phyloP scores from a whole-genome alignment of 2,113 vertebrate genomes.

The Leptobrachium leishanense region DNA sequence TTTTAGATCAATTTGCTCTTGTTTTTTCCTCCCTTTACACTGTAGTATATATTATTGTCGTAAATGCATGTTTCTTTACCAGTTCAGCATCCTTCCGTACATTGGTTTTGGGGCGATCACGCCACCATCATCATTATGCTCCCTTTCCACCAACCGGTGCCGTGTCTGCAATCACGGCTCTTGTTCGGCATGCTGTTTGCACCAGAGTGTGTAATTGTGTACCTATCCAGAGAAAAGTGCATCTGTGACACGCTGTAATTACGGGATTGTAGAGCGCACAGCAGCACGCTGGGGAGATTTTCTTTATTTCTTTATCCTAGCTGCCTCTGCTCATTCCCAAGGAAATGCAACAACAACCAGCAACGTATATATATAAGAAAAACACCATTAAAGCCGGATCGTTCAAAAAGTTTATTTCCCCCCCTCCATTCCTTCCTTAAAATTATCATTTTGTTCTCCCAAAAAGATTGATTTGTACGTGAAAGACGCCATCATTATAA shows the following conservation, averaged over 20 bases:
- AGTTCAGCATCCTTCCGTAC: constrained; percentile 4
- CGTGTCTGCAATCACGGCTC: constrained; percentile 30
- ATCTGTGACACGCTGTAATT: constrained; percentile 35
- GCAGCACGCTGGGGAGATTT: constrained; percentile 14
- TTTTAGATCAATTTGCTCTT: too few species aligned
- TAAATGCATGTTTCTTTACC: neutral
- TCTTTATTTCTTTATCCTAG: constrained; percentile 20
- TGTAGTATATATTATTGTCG: constrained; percentile 51
- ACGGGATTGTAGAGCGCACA: constrained; percentile 17
- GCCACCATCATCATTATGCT: neutral
- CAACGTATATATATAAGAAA: too few species aligned
- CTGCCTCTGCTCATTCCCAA: neutral
- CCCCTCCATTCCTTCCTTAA: too few species aligned
- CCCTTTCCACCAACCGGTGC: neutral
- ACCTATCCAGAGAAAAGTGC: constrained; percentile 32
- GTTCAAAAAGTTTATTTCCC: too few species aligned
- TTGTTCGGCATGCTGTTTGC: constrained; percentile 22
- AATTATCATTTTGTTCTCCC: too few species aligned
- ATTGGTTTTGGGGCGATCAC: neutral
- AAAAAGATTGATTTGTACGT: too few species aligned
- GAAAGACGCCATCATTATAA: too few species aligned
- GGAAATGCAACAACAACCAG: too few species aligned
- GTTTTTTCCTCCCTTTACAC: constrained; percentile 62
- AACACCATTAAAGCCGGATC: too few species aligned
- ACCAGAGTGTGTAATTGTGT: constrained; percentile 33